Conservation (phyloP, 2,888 invertebrate species). For the Heteropelma amictum region DNA sequence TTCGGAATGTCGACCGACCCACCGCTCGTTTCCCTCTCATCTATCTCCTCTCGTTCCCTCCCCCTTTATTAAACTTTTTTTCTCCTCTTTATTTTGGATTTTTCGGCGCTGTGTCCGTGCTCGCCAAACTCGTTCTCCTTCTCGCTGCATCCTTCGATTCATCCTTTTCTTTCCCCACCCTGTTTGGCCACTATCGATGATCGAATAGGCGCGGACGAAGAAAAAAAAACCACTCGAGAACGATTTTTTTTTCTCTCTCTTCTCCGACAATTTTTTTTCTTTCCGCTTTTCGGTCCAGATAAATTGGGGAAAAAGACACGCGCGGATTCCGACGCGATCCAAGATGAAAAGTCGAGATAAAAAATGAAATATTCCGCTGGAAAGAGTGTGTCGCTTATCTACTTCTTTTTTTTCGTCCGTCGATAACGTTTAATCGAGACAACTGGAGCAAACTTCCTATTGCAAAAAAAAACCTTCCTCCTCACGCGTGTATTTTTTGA, state of each 20-base stretch:
- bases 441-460: neutral
- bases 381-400: neutral
- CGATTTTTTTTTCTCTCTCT: neutral
- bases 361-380: neutral
- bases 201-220: slow-evolving; percentile 39
- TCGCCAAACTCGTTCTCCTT: slow-evolving; percentile 39
- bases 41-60: slow-evolving; percentile 34
- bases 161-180: slow-evolving; percentile 12
- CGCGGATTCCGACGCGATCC: neutral
- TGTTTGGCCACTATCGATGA: slow-evolving; percentile 25
- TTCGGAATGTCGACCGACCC: slow-evolving; percentile 65
- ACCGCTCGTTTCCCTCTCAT: slow-evolving; percentile 47
- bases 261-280: neutral
- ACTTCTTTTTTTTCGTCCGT: neutral
- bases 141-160: slow-evolving; percentile 7
- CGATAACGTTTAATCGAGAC: slow-evolving; percentile 6
- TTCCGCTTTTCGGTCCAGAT: neutral
- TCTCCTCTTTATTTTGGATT: slow-evolving; percentile 37
- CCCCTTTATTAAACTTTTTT: slow-evolving; percentile 10
- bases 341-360: neutral
- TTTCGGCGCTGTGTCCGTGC: slow-evolving; percentile 16
- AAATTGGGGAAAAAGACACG: neutral
- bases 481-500: neutral
- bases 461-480: neutral
- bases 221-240: neutral